Base-by-base conservation (phyloP, 2,888 invertebrate genomes). In the Andricus curvator region DNA sequence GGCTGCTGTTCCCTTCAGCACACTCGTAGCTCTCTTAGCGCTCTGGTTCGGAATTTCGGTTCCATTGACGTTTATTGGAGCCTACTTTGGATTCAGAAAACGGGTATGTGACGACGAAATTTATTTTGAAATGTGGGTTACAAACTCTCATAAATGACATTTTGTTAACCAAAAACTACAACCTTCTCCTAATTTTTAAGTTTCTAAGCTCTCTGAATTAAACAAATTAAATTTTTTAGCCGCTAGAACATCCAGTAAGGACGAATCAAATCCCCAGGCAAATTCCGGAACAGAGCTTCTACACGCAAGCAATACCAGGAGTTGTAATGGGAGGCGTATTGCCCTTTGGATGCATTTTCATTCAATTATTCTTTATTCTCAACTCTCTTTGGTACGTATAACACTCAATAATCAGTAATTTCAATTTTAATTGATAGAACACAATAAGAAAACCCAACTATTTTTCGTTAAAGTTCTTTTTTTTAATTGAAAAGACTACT, bases 31-130 rank as follows among this genome's bases (percentile, higher is more conserved):
- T 33, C 94, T 99, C 80, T 94, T 99, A 83, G 97, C 98, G 0
- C 95, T 99, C 41, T 99, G 99, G 99, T 97, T 99, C 93, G 97
- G 98, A 78, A 98, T 99, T n/a, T 99, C 99, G 1, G 98, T 99
- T 82, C 99, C 99, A 2, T 95, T 99, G 83, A 99, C 99, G 2
- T 99, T 99, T 93, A 96, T 99, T 85, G 99, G 99, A 44, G 98
- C 99, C 66, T 99, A 98, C 94, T 99, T 99, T 93, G 99, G 99
- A 84, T 99, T 99, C 93, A 97, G 98, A 90, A 99, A 98, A 94
- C 94, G 98, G 94, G 98, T 98, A 93, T 94, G 94, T 93, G 41
- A 62, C 65, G 41, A n/a, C 20, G 5, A 62, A 62, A 62, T 44
- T 13, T 44, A 15, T 15, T 17, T 48, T 17, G 4, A 48, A 48